Conservation (phyloP, 2,888 invertebrate species). For the Leptinotarsa peninsularis region DNA sequence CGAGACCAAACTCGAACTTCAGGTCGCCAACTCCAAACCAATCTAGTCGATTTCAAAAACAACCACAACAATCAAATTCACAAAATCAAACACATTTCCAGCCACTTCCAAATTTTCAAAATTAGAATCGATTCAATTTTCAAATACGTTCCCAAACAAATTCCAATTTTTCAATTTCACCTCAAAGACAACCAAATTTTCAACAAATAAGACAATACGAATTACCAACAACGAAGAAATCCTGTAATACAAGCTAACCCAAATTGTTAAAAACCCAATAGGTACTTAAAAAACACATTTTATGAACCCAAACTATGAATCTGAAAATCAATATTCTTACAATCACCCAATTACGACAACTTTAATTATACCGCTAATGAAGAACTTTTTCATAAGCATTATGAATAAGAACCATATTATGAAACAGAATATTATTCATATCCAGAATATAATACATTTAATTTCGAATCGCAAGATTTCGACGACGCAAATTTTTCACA, state of each 20-base stretch:
- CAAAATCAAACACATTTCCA: background rate
- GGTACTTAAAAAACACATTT: too few species aligned
- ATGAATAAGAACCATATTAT: too few species aligned
- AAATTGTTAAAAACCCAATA: background rate
- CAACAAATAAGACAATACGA: background rate
- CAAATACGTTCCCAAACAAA: background rate
- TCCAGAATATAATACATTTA: too few species aligned
- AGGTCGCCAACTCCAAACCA: background rate
- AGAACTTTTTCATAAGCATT: too few species aligned
- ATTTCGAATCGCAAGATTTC: too few species aligned
- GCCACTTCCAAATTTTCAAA: background rate
- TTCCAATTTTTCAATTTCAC: background rate
- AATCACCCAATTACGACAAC: too few species aligned
- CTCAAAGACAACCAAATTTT: background rate
- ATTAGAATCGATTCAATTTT: background rate
- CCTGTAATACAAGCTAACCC: background rate
- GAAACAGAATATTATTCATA: too few species aligned
- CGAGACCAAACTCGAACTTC: background rate
- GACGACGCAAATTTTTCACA: too few species aligned
- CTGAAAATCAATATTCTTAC: too few species aligned
- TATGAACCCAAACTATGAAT: too few species aligned
- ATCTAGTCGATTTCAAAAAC: background rate
- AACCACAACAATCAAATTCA: background rate
- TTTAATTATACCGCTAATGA: too few species aligned
- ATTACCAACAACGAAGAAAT: background rate